These are phyloP conservation scores for Trichosurus vulpecula DNA, from an alignment of 2,797 vertebrate genomes.

Conservation along the genomic window DNA sequence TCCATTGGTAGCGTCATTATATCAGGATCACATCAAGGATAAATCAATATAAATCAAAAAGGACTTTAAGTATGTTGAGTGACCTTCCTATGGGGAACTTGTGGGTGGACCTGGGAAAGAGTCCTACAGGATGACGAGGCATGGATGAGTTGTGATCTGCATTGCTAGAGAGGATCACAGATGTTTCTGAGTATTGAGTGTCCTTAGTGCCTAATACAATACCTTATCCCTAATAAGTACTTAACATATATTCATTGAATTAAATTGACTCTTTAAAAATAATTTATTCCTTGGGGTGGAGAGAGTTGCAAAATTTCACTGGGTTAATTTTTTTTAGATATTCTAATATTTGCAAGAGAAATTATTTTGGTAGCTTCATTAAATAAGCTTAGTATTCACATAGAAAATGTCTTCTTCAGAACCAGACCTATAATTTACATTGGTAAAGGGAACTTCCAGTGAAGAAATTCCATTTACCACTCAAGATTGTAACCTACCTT, in stretches of 20 bases:
- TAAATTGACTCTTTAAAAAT: background rate
- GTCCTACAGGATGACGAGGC: background rate
- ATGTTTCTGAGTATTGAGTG: background rate
- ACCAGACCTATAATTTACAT: slow-evolving; percentile 1
- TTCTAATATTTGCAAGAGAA: slow-evolving; percentile 13
- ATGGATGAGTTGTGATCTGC: background rate
- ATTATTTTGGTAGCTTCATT: slow-evolving; percentile 33
- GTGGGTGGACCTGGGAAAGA: background rate
- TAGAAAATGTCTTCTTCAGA: slow-evolving; percentile 18
- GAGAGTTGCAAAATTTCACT: slow-evolving; percentile 15
- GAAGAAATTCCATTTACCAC: background rate
- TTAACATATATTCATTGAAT: background rate
- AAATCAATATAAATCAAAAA: background rate
- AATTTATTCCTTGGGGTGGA: background rate
- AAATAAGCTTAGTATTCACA: background rate
- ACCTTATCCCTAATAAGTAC: background rate
- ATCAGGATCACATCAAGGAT: background rate
- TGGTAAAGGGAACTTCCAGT: background rate
- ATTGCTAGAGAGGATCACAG: background rate
- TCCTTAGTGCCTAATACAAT: background rate
- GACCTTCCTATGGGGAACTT: background rate
- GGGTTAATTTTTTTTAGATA: slow-evolving; percentile 40
- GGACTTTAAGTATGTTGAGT: background rate
- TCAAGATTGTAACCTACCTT: background rate
- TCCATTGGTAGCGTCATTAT: background rate